Evolutionary conservation across 2,888 invertebrate genomes (phyloP).

Genomic region (Drosophila quinaria): DNA sequence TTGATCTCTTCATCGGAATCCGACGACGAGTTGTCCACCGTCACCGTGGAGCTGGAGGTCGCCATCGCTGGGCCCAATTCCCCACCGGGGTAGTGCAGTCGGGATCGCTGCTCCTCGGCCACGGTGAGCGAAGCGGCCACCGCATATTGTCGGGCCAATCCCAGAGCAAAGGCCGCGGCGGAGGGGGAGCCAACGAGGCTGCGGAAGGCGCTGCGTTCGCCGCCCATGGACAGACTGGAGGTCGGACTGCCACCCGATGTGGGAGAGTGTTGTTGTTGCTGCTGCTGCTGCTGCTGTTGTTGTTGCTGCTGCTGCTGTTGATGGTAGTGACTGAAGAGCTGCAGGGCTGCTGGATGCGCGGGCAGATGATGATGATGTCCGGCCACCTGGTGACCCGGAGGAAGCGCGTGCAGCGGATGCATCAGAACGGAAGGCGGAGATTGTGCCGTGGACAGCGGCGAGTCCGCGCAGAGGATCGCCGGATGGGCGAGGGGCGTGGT

Average conservation of each 20-base stretch:
- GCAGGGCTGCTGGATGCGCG: constrained; percentile 77
- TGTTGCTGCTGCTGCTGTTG: constrained; percentile 71
- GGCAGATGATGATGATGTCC: constrained; percentile 71
- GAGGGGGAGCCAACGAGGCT: constrained; percentile 89
- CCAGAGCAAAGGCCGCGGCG: constrained; percentile 87
- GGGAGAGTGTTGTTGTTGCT: constrained; percentile 65
- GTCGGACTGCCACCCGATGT: constrained; percentile 62
- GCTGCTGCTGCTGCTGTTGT: constrained; percentile 60
- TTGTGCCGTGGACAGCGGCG: constrained; percentile 56
- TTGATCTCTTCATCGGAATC: constrained; percentile 91
- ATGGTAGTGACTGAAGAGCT: constrained; percentile 81
- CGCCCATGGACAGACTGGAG: constrained; percentile 89
- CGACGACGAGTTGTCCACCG: constrained; percentile 84
- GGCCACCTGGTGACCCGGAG: constrained; percentile 58
- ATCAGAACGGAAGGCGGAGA: constrained; percentile 62
- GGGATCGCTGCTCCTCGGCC: constrained; percentile 82
- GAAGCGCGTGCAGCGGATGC: constrained; percentile 65
- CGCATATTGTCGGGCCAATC: constrained; percentile 83
- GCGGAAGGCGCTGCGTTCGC: constrained; percentile 95
- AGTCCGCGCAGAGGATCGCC: constrained; percentile 55
- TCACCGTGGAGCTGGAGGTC: constrained; percentile 66
- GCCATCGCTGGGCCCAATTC: constrained; percentile 34
- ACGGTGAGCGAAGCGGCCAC: constrained; percentile 84
- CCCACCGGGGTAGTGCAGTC: constrained; percentile 55
- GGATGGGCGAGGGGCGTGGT: constrained; percentile 64